phyloP scores from a whole-genome alignment of 1,140 invertebrate genomes.

The Lanistes nyassanus region DNA sequence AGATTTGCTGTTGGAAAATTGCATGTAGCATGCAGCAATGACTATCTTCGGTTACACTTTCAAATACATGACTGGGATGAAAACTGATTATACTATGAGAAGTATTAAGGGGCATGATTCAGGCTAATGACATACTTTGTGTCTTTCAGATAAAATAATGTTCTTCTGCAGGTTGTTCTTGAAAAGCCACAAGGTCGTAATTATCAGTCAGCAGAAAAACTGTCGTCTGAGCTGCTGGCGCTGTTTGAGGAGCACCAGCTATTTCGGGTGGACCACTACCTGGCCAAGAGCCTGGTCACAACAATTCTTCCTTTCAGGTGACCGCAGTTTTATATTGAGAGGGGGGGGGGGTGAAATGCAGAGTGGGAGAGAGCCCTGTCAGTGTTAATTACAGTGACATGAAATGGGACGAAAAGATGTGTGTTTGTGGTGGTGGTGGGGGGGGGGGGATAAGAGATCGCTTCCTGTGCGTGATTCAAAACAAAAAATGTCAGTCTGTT shows the following conservation, averaged over 20 bases:
- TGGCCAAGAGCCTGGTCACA: slow-evolving; percentile 62
- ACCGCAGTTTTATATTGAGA: slow-evolving; percentile 14
- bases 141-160: not conserved
- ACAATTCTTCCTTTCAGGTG: slow-evolving; percentile 64
- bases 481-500: no score
- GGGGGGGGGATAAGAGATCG: not conserved
- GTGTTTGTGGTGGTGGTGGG: no score
- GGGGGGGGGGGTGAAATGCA: slow-evolving; percentile 21
- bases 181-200: slow-evolving; percentile 65
- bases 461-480: not conserved
- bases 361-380: not conserved
- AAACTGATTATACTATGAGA: not conserved
- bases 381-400: not conserved
- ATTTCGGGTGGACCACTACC: slow-evolving; percentile 65
- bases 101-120: no score
- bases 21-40: not conserved
- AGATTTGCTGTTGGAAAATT: no score
- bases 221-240: slow-evolving; percentile 45
- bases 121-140: no score
- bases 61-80: not conserved
- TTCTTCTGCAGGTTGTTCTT: slow-evolving; percentile 38
- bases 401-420: no score
- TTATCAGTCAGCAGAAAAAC: slow-evolving; percentile 40
- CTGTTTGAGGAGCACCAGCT: slow-evolving; percentile 59
- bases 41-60: not conserved